A percentile compares a stretch with the other conserved stretches of the same genome.
Conservation (phyloP, 2,113 vertebrate genomes). For the Phaethornis superciliosus region DNA sequence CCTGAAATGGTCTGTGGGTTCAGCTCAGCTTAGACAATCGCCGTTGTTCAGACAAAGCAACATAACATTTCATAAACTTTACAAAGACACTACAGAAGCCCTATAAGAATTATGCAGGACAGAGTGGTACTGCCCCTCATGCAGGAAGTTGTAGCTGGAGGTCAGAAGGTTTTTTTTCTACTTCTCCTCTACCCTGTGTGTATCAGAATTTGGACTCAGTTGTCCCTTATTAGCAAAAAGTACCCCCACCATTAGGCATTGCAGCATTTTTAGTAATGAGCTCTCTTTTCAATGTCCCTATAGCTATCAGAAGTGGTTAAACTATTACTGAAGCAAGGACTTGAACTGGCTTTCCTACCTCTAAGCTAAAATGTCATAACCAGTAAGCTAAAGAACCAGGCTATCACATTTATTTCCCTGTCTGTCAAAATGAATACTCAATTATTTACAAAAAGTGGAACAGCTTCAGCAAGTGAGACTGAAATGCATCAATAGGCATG, state of each 20-base stretch:
- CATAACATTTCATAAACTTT: not conserved
- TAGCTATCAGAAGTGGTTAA: not conserved
- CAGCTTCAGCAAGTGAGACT: not conserved
- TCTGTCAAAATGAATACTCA: slow-evolving; percentile 59
- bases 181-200: not conserved
- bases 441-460: slow-evolving; percentile 60
- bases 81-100: not conserved
- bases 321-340: not conserved
- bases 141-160: not conserved
- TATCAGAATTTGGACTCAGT: not conserved
- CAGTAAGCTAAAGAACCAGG: not conserved
- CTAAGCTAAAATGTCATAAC: slow-evolving; percentile 40
- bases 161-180: not conserved
- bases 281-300: not conserved
- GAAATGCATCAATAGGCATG: slow-evolving; percentile 24
- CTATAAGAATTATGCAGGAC: accelerated
- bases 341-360: slow-evolving; percentile 10
- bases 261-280: not conserved
- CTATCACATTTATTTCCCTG: slow-evolving; percentile 34
- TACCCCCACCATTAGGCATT: not conserved
- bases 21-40: not conserved
- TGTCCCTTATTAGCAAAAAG: not conserved
- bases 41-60: not conserved
- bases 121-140: not conserved
- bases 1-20: not conserved